A percentile compares a stretch with the other conserved stretches of the same genome.
These are phyloP conservation scores for Pseudococcus longispinus DNA, from an alignment of 2,888 invertebrate species.

Conservation along the genomic window DNA sequence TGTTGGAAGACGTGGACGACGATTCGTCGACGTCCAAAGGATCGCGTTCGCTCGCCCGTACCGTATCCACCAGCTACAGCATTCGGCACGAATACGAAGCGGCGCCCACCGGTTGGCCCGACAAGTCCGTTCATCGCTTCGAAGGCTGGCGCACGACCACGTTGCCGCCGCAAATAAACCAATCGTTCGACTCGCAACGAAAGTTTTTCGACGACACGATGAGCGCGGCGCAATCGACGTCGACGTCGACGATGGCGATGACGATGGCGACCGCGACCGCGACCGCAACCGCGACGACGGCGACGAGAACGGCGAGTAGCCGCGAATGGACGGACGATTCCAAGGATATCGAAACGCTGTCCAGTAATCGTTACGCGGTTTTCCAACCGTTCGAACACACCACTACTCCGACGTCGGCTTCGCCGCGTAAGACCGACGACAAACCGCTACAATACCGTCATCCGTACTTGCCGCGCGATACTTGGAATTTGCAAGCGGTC, in stretches of 20 bases:
- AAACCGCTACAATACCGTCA: slow-evolving; percentile 24
- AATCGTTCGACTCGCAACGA: background rate
- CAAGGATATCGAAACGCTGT: slow-evolving; percentile 38
- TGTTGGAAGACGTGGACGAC: background rate
- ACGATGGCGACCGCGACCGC: no score
- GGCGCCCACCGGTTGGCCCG: background rate
- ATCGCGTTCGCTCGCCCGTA: background rate
- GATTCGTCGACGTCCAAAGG: slow-evolving; percentile 4
- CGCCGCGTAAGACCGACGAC: background rate
- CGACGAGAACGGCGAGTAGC: background rate
- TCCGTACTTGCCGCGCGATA: slow-evolving; percentile 51
- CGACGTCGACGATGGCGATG: background rate
- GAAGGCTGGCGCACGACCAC: background rate
- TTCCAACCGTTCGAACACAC: slow-evolving; percentile 17
- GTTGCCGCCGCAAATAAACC: background rate
- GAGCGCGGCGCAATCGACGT: background rate
- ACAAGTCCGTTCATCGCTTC: background rate
- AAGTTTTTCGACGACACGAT: background rate
- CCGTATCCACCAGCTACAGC: slow-evolving; percentile 49
- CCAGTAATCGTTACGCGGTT: slow-evolving; percentile 47
- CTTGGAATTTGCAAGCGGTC: background rate
- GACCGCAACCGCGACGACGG: no score
- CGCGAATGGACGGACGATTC: background rate
- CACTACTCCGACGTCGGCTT: background rate
- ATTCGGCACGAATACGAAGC: slow-evolving; percentile 32